phyloP scores from a whole-genome alignment of 1,140 invertebrate species.

The Teleopsis dalmanni region DNA sequence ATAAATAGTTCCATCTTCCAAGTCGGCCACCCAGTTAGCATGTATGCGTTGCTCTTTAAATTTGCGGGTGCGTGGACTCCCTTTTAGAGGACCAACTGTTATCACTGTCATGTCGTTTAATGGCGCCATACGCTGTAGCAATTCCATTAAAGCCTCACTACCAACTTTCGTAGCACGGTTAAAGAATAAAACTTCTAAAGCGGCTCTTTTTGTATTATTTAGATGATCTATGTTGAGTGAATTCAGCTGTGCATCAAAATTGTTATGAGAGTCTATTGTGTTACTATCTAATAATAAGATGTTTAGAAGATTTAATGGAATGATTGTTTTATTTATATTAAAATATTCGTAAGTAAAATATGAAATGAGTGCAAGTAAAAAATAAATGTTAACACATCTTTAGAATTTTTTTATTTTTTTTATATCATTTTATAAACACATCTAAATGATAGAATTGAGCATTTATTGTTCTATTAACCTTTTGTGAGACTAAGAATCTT shows the following conservation, averaged over 20 bases:
- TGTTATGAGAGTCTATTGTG: background rate
- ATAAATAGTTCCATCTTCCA: slow-evolving; percentile 52
- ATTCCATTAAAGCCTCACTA: slow-evolving; percentile 76
- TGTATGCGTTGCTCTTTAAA: slow-evolving; percentile 63
- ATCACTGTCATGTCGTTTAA: slow-evolving; percentile 9
- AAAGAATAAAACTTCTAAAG: slow-evolving; percentile 55
- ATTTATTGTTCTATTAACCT: no score
- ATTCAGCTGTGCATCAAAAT: slow-evolving; percentile 18
- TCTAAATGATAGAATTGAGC: no score
- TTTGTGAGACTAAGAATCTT: no score
- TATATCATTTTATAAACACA: background rate
- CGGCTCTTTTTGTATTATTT: slow-evolving; percentile 70
- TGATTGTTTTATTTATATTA: no score
- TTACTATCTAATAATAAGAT: background rate
- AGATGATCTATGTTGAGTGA: slow-evolving; percentile 45
- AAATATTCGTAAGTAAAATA: no score
- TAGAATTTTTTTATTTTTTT: background rate
- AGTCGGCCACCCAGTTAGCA: slow-evolving; percentile 47
- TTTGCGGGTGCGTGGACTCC: slow-evolving; percentile 56
- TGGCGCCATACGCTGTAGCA: slow-evolving; percentile 31
- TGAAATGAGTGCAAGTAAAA: no score
- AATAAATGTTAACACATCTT: no score
- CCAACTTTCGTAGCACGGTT: slow-evolving; percentile 84
- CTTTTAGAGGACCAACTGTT: slow-evolving; percentile 59
- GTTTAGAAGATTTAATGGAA: background rate